A percentile compares a stretch with the other conserved stretches of the same genome.
These are phyloP conservation scores for Agrypnus murinus DNA, from an alignment of 2,888 invertebrate genomes.

Conservation along the genomic window DNA sequence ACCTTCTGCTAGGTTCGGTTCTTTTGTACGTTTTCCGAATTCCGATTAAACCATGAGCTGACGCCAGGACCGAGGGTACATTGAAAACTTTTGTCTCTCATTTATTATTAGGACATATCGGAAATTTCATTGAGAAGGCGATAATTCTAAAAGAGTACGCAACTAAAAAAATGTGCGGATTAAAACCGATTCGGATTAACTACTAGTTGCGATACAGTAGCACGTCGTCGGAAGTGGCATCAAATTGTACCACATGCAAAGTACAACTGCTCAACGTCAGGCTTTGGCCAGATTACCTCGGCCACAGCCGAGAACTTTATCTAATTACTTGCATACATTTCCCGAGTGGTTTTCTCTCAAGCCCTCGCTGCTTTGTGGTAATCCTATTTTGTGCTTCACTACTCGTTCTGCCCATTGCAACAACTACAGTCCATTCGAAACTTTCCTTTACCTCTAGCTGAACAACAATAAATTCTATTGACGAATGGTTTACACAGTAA, in stretches of 20 bases:
- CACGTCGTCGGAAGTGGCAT: conserved; percentile 40
- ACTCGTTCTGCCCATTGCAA: conserved; percentile 50
- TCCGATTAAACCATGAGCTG: conserved; percentile 33
- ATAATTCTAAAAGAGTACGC: too few relatives aligned
- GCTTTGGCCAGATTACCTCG: conserved; percentile 67
- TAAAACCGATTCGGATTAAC: too few relatives aligned
- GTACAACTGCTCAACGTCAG: conserved; percentile 46
- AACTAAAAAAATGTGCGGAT: too few relatives aligned
- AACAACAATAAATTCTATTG: too few relatives aligned
- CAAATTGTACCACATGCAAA: conserved; percentile 44
- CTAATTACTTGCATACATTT: conserved; percentile 70
- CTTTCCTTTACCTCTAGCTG: neutral
- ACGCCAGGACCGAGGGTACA: conserved; percentile 17
- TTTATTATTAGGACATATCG: conserved; percentile 21
- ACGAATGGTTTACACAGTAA: too few relatives aligned
- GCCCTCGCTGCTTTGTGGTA: conserved; percentile 55
- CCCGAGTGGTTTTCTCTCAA: conserved; percentile 61
- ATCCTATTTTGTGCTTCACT: conserved; percentile 54
- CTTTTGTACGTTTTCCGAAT: conserved; percentile 45
- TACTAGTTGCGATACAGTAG: conserved; percentile 26
- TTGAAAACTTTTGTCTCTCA: conserved; percentile 30
- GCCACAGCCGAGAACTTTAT: conserved; percentile 69
- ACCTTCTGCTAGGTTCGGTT: conserved; percentile 39
- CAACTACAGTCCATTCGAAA: conserved; percentile 16
- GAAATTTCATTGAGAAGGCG: neutral